These are phyloP conservation scores for Brienomyrus longianalis DNA, from an alignment of 2,113 vertebrate species.

Conservation along the genomic window DNA sequence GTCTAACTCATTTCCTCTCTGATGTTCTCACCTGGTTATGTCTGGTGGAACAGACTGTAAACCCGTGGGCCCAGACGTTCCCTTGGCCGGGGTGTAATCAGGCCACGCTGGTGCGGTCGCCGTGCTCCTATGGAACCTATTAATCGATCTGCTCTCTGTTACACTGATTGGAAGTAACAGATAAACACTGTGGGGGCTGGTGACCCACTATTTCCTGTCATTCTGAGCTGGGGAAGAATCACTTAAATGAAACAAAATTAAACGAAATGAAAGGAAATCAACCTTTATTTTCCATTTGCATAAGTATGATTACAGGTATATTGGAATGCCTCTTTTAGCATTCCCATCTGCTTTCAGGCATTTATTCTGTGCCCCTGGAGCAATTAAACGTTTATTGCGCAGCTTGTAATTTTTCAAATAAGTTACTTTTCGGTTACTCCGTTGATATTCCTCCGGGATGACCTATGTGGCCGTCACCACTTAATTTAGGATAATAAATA, in stretches of 20 bases:
- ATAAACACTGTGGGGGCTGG: background rate
- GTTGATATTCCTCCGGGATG: background rate
- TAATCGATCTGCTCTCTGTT: constrained; percentile 30
- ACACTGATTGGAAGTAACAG: constrained; percentile 22
- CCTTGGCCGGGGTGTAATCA: background rate
- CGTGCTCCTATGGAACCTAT: background rate
- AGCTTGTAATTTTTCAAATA: background rate
- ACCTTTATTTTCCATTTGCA: background rate
- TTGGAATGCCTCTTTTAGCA: background rate
- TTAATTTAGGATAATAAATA: background rate
- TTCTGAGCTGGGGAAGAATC: constrained; percentile 8
- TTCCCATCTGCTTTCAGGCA: background rate
- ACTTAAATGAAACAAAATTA: background rate
- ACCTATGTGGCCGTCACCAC: background rate
- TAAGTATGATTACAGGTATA: background rate
- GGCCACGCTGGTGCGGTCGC: background rate
- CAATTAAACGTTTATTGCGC: background rate
- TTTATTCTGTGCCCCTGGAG: background rate
- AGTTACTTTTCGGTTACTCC: background rate
- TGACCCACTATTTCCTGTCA: background rate
- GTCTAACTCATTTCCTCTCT: background rate
- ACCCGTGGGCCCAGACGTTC: background rate
- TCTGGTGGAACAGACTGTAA: background rate
- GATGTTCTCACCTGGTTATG: background rate
- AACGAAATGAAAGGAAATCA: background rate